These are phyloP conservation scores for Myripristis jacobus DNA, from an alignment of 2,797 vertebrate species.

Conservation along the genomic window DNA sequence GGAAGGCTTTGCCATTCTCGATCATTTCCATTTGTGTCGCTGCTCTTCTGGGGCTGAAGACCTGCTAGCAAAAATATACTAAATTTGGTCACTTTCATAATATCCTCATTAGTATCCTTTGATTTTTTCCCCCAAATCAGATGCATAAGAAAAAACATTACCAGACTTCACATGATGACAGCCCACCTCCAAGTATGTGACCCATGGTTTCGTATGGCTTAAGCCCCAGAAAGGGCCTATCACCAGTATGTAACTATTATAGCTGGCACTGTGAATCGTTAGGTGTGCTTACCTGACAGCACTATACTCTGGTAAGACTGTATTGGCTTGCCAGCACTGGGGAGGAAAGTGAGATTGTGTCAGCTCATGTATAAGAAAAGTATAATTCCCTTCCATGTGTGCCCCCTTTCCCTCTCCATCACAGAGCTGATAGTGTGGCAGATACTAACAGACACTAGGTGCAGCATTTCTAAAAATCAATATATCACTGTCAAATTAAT, in stretches of 20 bases:
- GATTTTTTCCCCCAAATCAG: not conserved
- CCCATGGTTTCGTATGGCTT: not conserved
- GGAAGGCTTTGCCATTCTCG: conserved; percentile 53
- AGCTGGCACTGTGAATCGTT: not conserved
- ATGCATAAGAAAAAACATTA: not conserved
- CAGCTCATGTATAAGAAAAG: not conserved
- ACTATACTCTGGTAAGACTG: not conserved
- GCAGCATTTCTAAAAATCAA: no score
- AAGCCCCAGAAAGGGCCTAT: not conserved
- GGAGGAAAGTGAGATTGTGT: not conserved
- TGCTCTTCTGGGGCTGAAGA: conserved; percentile 29
- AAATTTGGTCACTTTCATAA: conserved; percentile 15
- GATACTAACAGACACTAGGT: no score
- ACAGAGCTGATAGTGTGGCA: no score
- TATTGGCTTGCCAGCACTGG: not conserved
- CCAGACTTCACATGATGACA: not conserved
- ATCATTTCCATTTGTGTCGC: conserved; percentile 41
- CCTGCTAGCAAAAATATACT: conserved; percentile 10
- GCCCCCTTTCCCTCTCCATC: no score
- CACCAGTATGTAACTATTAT: not conserved
- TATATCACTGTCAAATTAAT: no score
- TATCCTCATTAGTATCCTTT: conserved; percentile 9
- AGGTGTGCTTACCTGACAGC: conserved; percentile 1
- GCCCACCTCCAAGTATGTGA: not conserved
- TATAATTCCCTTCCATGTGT: not conserved